Evolutionary conservation across 2,113 vertebrate species (phyloP).

Genomic region (Ciconia maguari): DNA sequence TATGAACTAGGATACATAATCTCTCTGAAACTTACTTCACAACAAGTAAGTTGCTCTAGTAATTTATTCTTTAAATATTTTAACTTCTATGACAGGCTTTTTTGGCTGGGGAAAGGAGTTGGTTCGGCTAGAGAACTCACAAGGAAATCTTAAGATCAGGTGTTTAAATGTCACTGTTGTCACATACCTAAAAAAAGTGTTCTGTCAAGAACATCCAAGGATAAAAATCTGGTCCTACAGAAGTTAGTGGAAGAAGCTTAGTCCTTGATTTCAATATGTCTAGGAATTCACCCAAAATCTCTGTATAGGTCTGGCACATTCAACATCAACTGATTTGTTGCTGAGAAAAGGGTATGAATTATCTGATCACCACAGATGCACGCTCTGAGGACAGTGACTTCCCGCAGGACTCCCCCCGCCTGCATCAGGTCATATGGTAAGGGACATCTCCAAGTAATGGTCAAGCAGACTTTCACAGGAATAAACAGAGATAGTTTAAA

Average conservation of each 20-base stretch:
- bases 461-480: neutral
- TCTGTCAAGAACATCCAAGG: neutral
- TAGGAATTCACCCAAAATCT: slow-evolving; percentile 20
- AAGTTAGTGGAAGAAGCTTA: neutral
- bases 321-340: neutral
- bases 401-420: neutral
- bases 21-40: neutral
- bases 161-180: slow-evolving; percentile 47
- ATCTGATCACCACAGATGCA: neutral
- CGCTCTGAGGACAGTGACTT: neutral
- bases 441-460: neutral
- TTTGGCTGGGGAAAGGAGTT: neutral
- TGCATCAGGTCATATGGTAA: neutral
- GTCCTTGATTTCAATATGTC: neutral
- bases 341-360: neutral
- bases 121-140: neutral
- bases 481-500: neutral
- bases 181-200: neutral
- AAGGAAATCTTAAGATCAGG: neutral
- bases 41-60: neutral
- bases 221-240: slow-evolving; percentile 22
- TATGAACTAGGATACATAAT: neutral
- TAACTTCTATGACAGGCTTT: neutral
- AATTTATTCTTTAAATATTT: neutral
- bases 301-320: slow-evolving; percentile 21